A percentile compares a stretch with the other conserved stretches of the same genome.
Evolutionary conservation across 2,797 vertebrate genomes (phyloP).

Genomic region (Onychomys leucogaster): DNA sequence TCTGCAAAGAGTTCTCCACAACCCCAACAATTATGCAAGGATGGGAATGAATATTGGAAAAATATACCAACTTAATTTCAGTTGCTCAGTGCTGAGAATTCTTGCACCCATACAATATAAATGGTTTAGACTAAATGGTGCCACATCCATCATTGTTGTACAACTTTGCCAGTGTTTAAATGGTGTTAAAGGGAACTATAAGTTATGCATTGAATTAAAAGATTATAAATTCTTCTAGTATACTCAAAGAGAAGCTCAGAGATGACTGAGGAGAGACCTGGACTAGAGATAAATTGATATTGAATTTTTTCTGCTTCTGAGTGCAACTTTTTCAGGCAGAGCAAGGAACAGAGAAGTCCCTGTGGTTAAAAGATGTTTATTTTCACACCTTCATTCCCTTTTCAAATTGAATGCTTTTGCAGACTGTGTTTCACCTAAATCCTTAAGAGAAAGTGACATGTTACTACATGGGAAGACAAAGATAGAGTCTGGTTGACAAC

Average conservation of each 20-base stretch:
- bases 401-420: conserved; percentile 8
- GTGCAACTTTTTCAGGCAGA: conserved; percentile 26
- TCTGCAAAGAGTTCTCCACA: conserved; percentile 6
- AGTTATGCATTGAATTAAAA: conserved; percentile 82
- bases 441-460: conserved; percentile 50
- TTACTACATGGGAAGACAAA: conserved; percentile 61
- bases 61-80: conserved; percentile 58
- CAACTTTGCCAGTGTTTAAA: conserved; percentile 81
- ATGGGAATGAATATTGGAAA: conserved; percentile 68
- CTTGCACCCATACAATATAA: conserved; percentile 70
- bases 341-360: not conserved
- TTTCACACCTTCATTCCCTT: not conserved
- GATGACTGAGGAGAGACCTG: not conserved
- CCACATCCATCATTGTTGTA: conserved; percentile 81
- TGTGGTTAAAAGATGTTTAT: conserved; percentile 26
- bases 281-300: conserved; percentile 40
- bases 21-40: conserved; percentile 9
- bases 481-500: not conserved
- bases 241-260: conserved; percentile 68
- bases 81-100: conserved; percentile 75
- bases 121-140: conserved; percentile 76
- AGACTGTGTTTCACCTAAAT: conserved; percentile 32
- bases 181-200: conserved; percentile 82
- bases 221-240: conserved; percentile 71
- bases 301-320: not conserved